Base-by-base conservation (phyloP, 2,888 invertebrate species). In the Arrhopalites spinosus region DNA sequence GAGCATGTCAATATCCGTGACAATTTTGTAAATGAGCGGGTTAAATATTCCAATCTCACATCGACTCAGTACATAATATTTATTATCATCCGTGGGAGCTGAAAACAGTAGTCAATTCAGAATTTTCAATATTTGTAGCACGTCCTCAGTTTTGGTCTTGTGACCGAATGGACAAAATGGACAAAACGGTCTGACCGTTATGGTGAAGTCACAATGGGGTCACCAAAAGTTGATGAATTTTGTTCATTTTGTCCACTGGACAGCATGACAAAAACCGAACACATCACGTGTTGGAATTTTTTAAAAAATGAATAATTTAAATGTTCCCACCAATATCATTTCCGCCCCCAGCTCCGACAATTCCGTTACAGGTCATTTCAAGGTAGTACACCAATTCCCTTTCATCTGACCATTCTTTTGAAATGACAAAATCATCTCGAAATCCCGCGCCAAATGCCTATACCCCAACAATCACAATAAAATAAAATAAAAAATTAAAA, bases 321-420 rank as follows among this genome's bases (percentile, higher is more conserved):
- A 68, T 85, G n/a, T n/a, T n/a, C 17, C 15, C 30, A 73, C 73
- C 73, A 20, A 73, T 73, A 23, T 7, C 81, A 3, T 81, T 83
- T 2, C 84, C 85, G 17, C 84, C 80, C 0, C 87, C 87, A 23
- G 85, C 86, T 3, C 88, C 88, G 83, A 87, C 86, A 81, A 87
- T 80, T 13, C 83, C 85, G 81, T 87, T 88, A 79, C 87, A 87
- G 0, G 87, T 86, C 86, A 87, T 86, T 84, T 61, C 72, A 29
- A 75, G 30, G 78, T 83, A 81, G 15, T 67, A 63, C 30, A 80
- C 78, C 20, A 56, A 36, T 13, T 17, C 23, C 43, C 73, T 8
- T 43, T 43, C 8, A 77, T 2, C 61, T 3, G 25, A 29, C 61
- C 61, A 61, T 3, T 2, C 2, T 20, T 15, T n/a, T 13, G 82